These are phyloP conservation scores for Platyrinchus mystaceus DNA, from an alignment of 2,797 vertebrate genomes.

Conservation along the genomic window DNA sequence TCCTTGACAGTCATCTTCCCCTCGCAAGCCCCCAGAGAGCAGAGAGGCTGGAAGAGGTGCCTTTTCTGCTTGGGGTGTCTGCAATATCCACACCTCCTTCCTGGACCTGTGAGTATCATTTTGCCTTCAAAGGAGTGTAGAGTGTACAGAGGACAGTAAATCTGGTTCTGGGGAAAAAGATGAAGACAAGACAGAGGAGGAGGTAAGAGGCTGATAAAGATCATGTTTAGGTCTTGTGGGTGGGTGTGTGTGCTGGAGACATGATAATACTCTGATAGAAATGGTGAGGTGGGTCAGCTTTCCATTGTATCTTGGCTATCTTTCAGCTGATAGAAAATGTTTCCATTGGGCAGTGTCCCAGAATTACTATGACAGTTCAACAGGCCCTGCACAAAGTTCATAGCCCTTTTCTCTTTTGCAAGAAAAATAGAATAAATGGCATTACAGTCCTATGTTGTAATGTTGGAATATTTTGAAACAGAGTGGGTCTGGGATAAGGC, in stretches of 20 bases:
- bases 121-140: background rate
- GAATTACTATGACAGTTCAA: background rate
- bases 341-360: background rate
- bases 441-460: background rate
- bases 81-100: background rate
- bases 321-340: background rate
- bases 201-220: background rate
- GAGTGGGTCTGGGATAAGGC: background rate
- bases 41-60: background rate
- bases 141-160: background rate
- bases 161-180: background rate
- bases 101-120: accelerated
- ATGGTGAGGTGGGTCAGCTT: background rate
- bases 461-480: background rate
- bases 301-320: background rate
- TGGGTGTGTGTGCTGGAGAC: background rate
- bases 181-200: background rate
- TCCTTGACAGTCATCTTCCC: background rate
- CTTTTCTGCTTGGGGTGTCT: background rate
- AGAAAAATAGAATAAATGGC: background rate
- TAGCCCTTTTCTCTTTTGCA: background rate
- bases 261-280: background rate
- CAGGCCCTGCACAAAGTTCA: background rate
- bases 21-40: background rate
- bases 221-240: background rate